Evolutionary conservation across 2,888 invertebrate genomes (phyloP), one percentile per base, ranked within the genome.

Genomic region (Drosophila kuntzei): DNA sequence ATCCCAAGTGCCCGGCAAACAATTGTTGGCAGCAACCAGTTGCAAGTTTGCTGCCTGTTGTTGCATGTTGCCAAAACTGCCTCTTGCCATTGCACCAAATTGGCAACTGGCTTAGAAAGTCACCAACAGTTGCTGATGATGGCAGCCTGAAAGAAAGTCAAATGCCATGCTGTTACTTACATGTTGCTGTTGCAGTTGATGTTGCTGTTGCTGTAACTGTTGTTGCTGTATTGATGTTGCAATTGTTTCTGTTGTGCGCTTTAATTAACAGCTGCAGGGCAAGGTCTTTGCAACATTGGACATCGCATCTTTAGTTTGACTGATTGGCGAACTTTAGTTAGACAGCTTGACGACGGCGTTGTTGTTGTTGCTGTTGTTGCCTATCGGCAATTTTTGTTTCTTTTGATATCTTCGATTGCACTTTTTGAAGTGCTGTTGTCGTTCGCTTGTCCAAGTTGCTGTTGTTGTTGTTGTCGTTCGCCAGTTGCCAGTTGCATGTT

Each of bases 21-120:
- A 75, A 85, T 82, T 85, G 80, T 67, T 64, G 79, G 49, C 57
- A 67, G 41, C 57, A 34, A 46, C 67, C 58, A 64, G 58, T 63
- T 57, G 66, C 61, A 34, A 39, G 62, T 69, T 68, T 41, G 61
- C 44, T 72, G 61, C 50, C 55, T 27, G 61, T 47, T 68, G 71
- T 60, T 47, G 66, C 50, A 55, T 61, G 57, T 64, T 66, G 79
- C 87, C 85, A 82, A 82, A 82, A 72, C 63, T 51, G 80, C 50
- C 53, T 54, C 46, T 63, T 62, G 73, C 64, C 68, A 79, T 63
- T 79, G 82, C 88, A 83, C 83, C 74, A 83, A 83, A 87, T 87
- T 87, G 88, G 88, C 88, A 87, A 87, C 83, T 83, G 83, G 83
- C 83, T 83, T 83, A 83, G 83, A 83, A 83, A 83, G 83, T 85